Conservation (phyloP, 2,113 vertebrate species). For the Acanthochromis polyacanthus region DNA sequence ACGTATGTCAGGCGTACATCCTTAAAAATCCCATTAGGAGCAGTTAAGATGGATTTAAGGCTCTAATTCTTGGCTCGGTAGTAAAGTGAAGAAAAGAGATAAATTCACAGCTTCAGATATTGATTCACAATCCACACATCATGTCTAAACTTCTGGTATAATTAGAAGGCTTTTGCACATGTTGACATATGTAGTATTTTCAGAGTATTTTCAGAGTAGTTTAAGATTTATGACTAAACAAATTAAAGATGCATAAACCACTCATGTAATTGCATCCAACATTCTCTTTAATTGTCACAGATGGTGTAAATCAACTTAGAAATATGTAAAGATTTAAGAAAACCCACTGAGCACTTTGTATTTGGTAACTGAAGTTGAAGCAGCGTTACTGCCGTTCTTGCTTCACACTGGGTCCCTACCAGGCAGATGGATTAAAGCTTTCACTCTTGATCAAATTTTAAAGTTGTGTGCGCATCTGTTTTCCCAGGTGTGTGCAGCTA, state of each 20-base stretch:
- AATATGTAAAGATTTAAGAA: background rate
- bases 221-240: too few relatives aligned
- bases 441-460: slow-evolving; percentile 12
- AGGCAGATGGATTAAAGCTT: slow-evolving; percentile 12
- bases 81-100: background rate
- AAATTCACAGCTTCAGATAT: background rate
- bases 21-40: slow-evolving; percentile 44
- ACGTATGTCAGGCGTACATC: slow-evolving; percentile 11
- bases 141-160: background rate
- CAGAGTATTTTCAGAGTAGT: too few relatives aligned
- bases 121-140: background rate
- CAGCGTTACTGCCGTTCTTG: background rate
- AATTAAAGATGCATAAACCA: too few relatives aligned
- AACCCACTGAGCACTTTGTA: background rate
- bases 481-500: background rate
- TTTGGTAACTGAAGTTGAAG: background rate
- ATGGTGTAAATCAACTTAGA: too few relatives aligned
- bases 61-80: slow-evolving; percentile 7
- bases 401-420: background rate
- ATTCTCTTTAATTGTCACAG: too few relatives aligned
- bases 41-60: slow-evolving; percentile 32
- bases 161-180: background rate
- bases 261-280: too few relatives aligned
- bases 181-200: too few relatives aligned
- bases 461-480: slow-evolving; percentile 2